Evolutionary conservation across 2,797 vertebrate genomes (phyloP).

Genomic region (Pampus argenteus): DNA sequence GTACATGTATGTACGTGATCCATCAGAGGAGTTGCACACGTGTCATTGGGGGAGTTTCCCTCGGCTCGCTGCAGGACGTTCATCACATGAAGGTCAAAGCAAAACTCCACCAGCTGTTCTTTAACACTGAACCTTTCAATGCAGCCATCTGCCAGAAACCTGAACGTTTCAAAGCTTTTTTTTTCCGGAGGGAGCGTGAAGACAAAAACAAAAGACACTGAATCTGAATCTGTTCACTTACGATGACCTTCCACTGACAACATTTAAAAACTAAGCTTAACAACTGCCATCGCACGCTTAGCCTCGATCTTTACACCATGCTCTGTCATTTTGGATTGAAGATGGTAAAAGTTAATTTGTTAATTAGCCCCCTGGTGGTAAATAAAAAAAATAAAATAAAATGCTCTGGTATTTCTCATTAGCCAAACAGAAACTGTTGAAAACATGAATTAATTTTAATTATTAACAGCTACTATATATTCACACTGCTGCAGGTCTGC

Average conservation of each 20-base stretch:
- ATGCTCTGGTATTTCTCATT: neutral
- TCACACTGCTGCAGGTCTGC: neutral
- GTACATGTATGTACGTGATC: conserved; percentile 21
- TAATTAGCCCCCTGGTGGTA: conserved; percentile 17
- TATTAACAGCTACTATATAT: neutral
- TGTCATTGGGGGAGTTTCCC: conserved; percentile 51
- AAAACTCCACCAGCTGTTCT: conserved; percentile 59
- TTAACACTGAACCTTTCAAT: conserved; percentile 57
- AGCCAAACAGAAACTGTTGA: neutral
- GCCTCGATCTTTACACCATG: conserved; percentile 18
- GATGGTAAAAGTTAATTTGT: neutral
- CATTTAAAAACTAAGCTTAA: conserved; percentile 13
- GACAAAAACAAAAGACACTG: conserved; percentile 19
- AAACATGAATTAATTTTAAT: neutral
- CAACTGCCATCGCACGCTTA: conserved; percentile 31
- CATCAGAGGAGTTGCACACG: conserved; percentile 48
- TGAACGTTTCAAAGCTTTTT: conserved; percentile 18
- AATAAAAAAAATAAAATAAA: no score
- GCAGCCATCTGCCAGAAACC: conserved; percentile 50
- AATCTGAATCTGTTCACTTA: conserved; percentile 21
- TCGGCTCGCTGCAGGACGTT: conserved; percentile 46
- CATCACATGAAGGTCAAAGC: conserved; percentile 58
- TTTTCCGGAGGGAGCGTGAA: neutral
- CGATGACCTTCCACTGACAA: conserved; percentile 34
- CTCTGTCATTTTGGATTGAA: conserved; percentile 32